phyloP scores from a whole-genome alignment of 1,140 invertebrate species.

The Thaumatotibia leucotreta region DNA sequence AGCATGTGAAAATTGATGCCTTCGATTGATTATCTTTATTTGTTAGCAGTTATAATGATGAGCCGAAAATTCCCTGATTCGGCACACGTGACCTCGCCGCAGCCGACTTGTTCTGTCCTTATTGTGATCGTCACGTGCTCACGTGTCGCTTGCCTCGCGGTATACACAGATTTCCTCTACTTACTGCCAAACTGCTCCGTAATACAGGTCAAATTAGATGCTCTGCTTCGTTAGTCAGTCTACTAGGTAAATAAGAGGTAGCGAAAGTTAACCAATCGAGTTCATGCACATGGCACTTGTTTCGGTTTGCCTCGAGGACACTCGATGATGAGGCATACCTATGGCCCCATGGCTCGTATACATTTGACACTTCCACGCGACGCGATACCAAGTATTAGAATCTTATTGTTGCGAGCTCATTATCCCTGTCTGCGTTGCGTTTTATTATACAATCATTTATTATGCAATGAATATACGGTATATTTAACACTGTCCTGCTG shows the following conservation, averaged over 20 bases:
- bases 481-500: background rate
- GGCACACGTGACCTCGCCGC: slow-evolving; percentile 44
- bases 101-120: slow-evolving; percentile 7
- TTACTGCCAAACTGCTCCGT: background rate
- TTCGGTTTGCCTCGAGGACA: too few species aligned
- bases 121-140: slow-evolving; percentile 35
- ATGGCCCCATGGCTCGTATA: slow-evolving; percentile 33
- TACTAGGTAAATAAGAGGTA: background rate
- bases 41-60: slow-evolving; percentile 38
- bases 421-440: background rate
- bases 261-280: background rate
- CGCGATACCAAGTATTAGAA: background rate
- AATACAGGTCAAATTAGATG: background rate
- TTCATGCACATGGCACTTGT: too few species aligned
- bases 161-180: slow-evolving; percentile 25
- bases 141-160: slow-evolving; percentile 24
- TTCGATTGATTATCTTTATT: slow-evolving; percentile 26
- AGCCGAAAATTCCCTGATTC: slow-evolving; percentile 29
- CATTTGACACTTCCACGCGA: slow-evolving; percentile 21
- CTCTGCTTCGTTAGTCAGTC: background rate
- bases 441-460: background rate
- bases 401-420: background rate
- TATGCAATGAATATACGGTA: background rate
- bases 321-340: slow-evolving; percentile 25
- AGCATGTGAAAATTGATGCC: slow-evolving; percentile 25